Base-by-base conservation (phyloP, 2,797 vertebrate species). In the Darevskia mixta region DNA sequence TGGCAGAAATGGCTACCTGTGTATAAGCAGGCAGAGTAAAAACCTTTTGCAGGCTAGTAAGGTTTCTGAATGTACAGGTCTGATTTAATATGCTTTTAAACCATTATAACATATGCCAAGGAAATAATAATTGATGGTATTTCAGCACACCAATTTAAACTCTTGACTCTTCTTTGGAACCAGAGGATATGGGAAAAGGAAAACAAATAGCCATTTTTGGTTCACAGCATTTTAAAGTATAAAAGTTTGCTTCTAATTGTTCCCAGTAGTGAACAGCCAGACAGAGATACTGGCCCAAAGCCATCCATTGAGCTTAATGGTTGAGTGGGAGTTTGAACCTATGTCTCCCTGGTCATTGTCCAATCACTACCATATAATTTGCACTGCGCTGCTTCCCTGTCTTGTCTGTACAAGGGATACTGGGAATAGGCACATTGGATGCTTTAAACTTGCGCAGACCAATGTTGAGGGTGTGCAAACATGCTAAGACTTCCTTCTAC, bases 51-150 rank as follows among this genome's bases (percentile, higher is more conserved):
- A 72, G 35, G 8, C 38, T 75, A 64, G 32, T 76, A 67, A 29
- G 66, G 3, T 38, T 45, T 77, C 25, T 27, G 10, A 69, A 49
- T 3, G 49, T 66, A 25, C n/a, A 41, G 41, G 27, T 8, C 67
- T 86, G 43, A 49, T 61, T 58, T 61, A 86, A 25, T 79, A 18
- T 83, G 20, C 45, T 3, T 79, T 78, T 79, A 61, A 77, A 82
- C 9, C 41, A 43, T 8, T 45, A 9, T 11, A 73, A 27, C 11
- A 41, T 38, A 79, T 9, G 27, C 32, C 4, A 38, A 64, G 29
- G 29, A 4, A 43, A n/a, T 5, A 15, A 41, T 35, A n/a, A 29
- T n/a, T 32, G 32, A 45, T n/a, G 43, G 25, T 35, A 78, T 20
- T 69, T 13, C 23, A 45, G 27, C 55, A 29, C 8, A 71, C 23